Evolutionary conservation across 2,113 vertebrate species (phyloP).

Genomic region (Platichthys flesus): DNA sequence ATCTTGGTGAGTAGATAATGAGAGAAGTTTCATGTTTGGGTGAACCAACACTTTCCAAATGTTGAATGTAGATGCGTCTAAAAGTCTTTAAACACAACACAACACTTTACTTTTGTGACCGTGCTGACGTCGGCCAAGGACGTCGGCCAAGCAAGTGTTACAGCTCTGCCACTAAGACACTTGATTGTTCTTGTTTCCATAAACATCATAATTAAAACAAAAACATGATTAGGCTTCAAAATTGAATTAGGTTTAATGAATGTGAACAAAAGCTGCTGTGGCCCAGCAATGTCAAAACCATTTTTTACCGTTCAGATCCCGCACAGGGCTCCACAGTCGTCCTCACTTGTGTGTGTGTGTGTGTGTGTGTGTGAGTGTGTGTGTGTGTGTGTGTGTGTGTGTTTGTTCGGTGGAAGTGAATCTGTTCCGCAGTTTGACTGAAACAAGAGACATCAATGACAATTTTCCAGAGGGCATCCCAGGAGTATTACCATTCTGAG

Average conservation of each 20-base stretch:
- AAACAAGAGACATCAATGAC: slow-evolving; percentile 5
- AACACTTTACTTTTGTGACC: no score
- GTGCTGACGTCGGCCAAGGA: no score
- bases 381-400: no score
- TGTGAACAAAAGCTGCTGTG: not conserved
- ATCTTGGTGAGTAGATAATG: no score
- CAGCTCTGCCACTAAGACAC: no score
- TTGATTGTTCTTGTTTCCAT: not conserved
- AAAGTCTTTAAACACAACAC: no score
- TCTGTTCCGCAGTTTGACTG: slow-evolving; percentile 8
- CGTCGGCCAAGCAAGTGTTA: no score
- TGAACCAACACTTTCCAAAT: no score
- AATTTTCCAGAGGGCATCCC: slow-evolving; percentile 8
- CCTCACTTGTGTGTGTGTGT: not conserved
- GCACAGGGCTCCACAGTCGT: no score
- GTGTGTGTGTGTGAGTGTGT: no score
- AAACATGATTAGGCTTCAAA: not conserved
- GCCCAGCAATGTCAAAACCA: not conserved
- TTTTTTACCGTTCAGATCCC: not conserved
- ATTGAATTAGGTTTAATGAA: not conserved
- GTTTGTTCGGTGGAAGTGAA: not conserved
- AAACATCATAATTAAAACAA: not conserved
- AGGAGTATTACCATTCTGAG: not conserved
- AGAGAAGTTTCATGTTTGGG: no score
- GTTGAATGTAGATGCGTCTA: no score